These are phyloP conservation scores for Nycticebus coucang DNA, from an alignment of 2,113 vertebrate species.

Conservation along the genomic window DNA sequence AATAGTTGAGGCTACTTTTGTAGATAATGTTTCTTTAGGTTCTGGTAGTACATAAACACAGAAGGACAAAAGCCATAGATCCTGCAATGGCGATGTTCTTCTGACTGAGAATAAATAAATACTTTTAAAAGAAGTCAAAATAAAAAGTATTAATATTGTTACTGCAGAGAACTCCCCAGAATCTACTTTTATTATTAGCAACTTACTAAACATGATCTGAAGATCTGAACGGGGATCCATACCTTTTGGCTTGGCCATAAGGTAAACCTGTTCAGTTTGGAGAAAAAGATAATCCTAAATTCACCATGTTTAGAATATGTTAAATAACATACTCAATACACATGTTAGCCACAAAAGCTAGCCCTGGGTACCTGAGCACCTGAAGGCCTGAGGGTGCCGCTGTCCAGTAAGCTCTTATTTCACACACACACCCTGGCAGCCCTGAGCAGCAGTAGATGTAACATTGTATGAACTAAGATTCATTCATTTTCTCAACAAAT, in stretches of 20 bases:
- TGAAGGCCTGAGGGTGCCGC: not conserved
- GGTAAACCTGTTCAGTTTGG: not conserved
- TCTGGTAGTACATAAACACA: not conserved
- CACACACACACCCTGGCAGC: not conserved
- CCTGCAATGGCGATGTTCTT: not conserved
- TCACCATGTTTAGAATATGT: not conserved
- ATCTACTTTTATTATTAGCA: slow-evolving; percentile 41
- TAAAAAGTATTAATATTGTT: slow-evolving; percentile 52
- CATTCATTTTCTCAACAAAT: not conserved
- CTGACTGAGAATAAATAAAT: not conserved
- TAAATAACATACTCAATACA: not conserved
- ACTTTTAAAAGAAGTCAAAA: slow-evolving; percentile 3
- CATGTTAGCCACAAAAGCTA: not conserved
- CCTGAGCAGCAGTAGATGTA: not conserved
- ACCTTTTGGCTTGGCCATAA: slow-evolving; percentile 38
- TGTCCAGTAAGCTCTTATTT: not conserved
- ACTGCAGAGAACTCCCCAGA: slow-evolving; percentile 26
- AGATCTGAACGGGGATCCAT: slow-evolving; percentile 24
- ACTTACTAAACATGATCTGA: not conserved
- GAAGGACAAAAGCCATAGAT: not conserved
- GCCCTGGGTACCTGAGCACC: no score
- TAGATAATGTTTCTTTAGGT: not conserved
- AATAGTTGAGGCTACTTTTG: not conserved
- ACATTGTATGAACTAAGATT: not conserved
- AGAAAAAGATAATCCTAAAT: slow-evolving; percentile 25